phyloP scores from a whole-genome alignment of 2,797 vertebrate genomes.

The Hafferia zeledoni region DNA sequence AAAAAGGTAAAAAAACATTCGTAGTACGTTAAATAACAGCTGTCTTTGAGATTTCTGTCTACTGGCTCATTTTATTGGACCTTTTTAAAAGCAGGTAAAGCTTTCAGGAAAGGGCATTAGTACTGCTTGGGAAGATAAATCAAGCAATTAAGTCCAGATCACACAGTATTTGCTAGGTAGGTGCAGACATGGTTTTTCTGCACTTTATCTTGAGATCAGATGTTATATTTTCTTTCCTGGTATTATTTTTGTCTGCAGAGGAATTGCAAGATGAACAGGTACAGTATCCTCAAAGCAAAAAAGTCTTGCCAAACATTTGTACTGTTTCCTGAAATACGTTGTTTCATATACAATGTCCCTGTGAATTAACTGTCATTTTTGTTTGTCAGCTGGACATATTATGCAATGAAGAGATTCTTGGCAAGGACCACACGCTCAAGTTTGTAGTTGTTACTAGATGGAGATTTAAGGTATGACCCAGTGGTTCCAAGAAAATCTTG shows the following conservation, averaged over 20 bases:
- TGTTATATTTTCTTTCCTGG: neutral
- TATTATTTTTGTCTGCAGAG: neutral
- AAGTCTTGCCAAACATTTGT: neutral
- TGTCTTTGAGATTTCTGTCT: neutral
- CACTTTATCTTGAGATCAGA: neutral
- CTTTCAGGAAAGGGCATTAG: neutral
- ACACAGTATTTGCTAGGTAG: neutral
- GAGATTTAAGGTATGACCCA: conserved; percentile 95
- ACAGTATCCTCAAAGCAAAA: neutral
- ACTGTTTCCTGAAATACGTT: neutral
- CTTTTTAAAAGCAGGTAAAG: neutral
- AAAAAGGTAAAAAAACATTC: neutral
- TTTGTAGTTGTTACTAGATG: conserved; percentile 99
- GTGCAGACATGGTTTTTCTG: neutral
- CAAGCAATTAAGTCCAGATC: neutral
- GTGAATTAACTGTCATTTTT: conserved; percentile 6
- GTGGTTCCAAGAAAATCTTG: neutral
- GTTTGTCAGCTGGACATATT: conserved; percentile 96
- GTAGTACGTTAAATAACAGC: neutral
- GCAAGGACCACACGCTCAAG: conserved; percentile 99
- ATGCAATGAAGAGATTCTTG: conserved; percentile 99
- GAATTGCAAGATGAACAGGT: neutral
- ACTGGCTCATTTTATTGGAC: neutral
- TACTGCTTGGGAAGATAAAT: neutral
- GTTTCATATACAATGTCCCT: neutral